These are phyloP conservation scores for Sparus aurata DNA, from an alignment of 2,797 vertebrate genomes.

Conservation along the genomic window DNA sequence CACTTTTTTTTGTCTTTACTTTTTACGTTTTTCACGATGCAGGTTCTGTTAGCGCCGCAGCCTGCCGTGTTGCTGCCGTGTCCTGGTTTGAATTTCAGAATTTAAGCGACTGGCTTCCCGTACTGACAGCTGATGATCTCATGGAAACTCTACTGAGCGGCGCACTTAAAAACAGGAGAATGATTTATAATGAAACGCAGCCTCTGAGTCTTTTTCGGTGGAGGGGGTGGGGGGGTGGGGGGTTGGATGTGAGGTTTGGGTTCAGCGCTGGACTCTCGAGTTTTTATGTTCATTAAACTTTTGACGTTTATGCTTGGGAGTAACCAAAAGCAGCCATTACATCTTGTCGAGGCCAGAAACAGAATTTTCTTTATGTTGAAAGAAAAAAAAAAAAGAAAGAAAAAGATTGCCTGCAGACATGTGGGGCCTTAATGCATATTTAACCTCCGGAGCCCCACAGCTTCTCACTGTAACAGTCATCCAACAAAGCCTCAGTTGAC, in stretches of 20 bases:
- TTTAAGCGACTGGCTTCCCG: slow-evolving; percentile 76
- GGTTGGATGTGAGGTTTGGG: slow-evolving; percentile 24
- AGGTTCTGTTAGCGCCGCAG: not conserved
- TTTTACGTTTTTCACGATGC: not conserved
- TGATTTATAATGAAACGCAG: slow-evolving; percentile 84
- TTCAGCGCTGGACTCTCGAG: slow-evolving; percentile 9
- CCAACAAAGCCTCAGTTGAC: slow-evolving; percentile 51
- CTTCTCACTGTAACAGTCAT: slow-evolving; percentile 41
- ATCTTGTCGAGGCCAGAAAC: slow-evolving; percentile 35
- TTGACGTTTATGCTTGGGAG: slow-evolving; percentile 45
- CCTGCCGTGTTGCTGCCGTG: slow-evolving; percentile 61
- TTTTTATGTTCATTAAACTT: slow-evolving; percentile 56
- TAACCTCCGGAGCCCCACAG: slow-evolving; percentile 32
- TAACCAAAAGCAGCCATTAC: slow-evolving; percentile 66
- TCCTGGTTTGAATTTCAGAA: slow-evolving; percentile 79
- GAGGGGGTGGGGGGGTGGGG: not conserved
- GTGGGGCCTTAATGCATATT: slow-evolving; percentile 48
- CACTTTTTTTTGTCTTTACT: too few relatives aligned
- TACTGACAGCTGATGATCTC: slow-evolving; percentile 84
- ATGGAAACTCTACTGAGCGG: slow-evolving; percentile 83
- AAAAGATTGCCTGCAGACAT: slow-evolving; percentile 23
- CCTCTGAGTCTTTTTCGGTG: slow-evolving; percentile 36
- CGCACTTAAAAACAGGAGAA: slow-evolving; percentile 76
- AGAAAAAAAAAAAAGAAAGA: too few relatives aligned
- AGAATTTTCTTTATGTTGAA: slow-evolving; percentile 11